Conservation (phyloP, 2,797 vertebrate species). For the Pipistrellus pipistrellus region DNA sequence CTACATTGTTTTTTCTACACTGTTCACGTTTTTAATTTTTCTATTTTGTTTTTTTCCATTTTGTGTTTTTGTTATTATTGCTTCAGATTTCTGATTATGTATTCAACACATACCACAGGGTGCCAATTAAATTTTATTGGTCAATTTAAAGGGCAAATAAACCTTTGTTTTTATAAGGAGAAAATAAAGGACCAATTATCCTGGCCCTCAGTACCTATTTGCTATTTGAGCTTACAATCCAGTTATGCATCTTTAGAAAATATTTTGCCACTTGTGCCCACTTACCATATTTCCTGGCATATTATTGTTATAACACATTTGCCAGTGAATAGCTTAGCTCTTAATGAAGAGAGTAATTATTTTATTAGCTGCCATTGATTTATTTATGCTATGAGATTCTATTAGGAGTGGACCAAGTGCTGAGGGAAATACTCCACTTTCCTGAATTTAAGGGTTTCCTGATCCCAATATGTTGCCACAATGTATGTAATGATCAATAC, state of each 20-base stretch:
- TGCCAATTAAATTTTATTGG: slow-evolving; percentile 82
- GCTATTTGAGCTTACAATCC: slow-evolving; percentile 75
- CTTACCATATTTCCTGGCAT: slow-evolving; percentile 62
- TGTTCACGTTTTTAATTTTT: slow-evolving; percentile 71
- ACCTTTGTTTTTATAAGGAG: slow-evolving; percentile 82
- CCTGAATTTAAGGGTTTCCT: slow-evolving; percentile 61
- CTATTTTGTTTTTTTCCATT: slow-evolving; percentile 23
- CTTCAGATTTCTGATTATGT: slow-evolving; percentile 74
- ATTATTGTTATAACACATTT: slow-evolving; percentile 54
- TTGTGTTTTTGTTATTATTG: slow-evolving; percentile 2
- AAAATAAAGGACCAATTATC: slow-evolving; percentile 84
- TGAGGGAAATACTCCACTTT: slow-evolving; percentile 44
- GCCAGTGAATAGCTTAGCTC: slow-evolving; percentile 36
- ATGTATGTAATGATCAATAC: slow-evolving; percentile 64
- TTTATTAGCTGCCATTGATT: slow-evolving; percentile 56
- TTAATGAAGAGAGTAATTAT: slow-evolving; percentile 71
- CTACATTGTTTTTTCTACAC: slow-evolving; percentile 26
- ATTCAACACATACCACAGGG: slow-evolving; percentile 69
- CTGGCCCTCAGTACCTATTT: slow-evolving; percentile 65
- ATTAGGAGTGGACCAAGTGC: slow-evolving; percentile 26
- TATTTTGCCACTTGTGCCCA: slow-evolving; percentile 51
- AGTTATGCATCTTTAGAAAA: slow-evolving; percentile 75
- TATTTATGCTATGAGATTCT: slow-evolving; percentile 66
- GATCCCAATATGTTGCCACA: slow-evolving; percentile 47
- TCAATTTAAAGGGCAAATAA: slow-evolving; percentile 86